phyloP scores from a whole-genome alignment of 92 coral and sea anemone genomes.

The Hydrozoanthus gracilis region DNA sequence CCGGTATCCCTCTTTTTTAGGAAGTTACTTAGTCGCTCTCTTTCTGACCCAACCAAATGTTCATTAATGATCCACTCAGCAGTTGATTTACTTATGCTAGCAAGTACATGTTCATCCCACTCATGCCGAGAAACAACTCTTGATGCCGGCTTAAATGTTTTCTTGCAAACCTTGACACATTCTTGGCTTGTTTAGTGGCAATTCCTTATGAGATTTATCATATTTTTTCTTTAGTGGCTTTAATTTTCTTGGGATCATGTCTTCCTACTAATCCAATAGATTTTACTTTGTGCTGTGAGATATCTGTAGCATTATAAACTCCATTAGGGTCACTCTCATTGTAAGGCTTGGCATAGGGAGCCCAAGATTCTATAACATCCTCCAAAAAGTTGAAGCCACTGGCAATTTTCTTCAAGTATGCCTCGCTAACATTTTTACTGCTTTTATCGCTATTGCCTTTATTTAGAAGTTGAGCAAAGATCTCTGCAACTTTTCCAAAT shows the following conservation, averaged over 20 bases:
- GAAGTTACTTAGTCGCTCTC: constrained; percentile 78
- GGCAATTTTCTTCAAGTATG: constrained; percentile 76
- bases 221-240: constrained; percentile 64
- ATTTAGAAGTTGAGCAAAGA: constrained; percentile 70
- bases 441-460: constrained; percentile 72
- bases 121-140: constrained; percentile 57
- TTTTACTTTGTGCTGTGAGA: constrained; percentile 55
- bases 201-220: constrained; percentile 30
- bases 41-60: too few relatives aligned
- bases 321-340: constrained; percentile 62
- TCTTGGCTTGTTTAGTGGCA: constrained; percentile 36
- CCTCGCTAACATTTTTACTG: constrained; percentile 62
- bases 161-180: constrained; percentile 30
- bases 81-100: too few relatives aligned
- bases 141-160: constrained; percentile 41
- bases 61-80: too few relatives aligned
- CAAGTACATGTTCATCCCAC: too few relatives aligned
- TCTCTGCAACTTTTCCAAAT: constrained; percentile 63
- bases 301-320: constrained; percentile 65
- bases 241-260: constrained; percentile 81
- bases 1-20: constrained; percentile 64
- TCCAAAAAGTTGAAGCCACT: constrained; percentile 76
- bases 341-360: constrained; percentile 85
- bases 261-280: constrained; percentile 66
- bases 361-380: constrained; percentile 85